phyloP scores from a whole-genome alignment of 2,113 vertebrate species.

The Pithys albifrons region DNA sequence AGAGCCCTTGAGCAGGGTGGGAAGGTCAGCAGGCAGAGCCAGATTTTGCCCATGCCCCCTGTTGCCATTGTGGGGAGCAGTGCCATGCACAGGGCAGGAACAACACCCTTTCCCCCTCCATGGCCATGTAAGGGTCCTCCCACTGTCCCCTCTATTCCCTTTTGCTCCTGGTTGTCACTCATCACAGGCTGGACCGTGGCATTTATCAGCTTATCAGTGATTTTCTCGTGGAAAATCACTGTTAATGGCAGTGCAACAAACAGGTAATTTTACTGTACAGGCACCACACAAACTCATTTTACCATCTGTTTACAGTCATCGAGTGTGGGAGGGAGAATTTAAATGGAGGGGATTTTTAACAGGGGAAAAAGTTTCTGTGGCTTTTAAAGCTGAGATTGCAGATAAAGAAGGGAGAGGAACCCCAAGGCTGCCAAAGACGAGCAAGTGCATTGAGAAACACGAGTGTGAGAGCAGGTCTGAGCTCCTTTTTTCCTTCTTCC shows the following conservation, averaged over 20 bases:
- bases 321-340: background rate
- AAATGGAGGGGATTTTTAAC: background rate
- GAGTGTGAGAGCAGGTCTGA: background rate
- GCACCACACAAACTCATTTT: background rate
- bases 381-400: background rate
- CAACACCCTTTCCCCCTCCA: background rate
- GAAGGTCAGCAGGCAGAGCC: background rate
- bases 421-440: background rate
- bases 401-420: background rate
- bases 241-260: background rate
- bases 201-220: background rate
- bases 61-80: background rate
- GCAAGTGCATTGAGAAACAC: background rate
- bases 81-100: background rate
- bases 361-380: background rate
- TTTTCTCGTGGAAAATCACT: background rate
- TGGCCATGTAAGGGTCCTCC: background rate
- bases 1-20: background rate
- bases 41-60: background rate
- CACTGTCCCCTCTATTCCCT: accelerated
- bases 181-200: background rate
- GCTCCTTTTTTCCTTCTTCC: background rate
- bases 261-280: background rate
- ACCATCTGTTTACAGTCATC: background rate
- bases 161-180: background rate